phyloP scores from a whole-genome alignment of 2,888 invertebrate genomes.

The Fabriciana adippe region DNA sequence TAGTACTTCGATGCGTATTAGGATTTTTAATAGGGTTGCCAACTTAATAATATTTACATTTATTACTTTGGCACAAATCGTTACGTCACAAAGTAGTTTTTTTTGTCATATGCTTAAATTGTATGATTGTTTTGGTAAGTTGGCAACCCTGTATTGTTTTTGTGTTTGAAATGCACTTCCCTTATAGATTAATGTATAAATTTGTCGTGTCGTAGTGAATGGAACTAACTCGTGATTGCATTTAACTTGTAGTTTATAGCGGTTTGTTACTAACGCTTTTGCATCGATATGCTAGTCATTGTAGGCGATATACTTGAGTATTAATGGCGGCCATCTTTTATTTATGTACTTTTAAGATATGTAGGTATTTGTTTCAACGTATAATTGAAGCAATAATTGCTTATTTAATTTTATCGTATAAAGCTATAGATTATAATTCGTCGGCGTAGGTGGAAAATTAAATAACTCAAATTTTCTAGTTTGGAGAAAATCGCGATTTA shows the following conservation, averaged over 20 bases:
- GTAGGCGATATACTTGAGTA: constrained; percentile 11
- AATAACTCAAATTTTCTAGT: too few species aligned
- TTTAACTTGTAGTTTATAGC: constrained; percentile 50
- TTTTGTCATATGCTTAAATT: neutral
- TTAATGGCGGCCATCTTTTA: constrained; percentile 10
- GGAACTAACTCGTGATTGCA: constrained; percentile 42
- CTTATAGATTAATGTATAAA: constrained; percentile 10
- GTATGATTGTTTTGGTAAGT: neutral
- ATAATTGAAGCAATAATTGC: neutral
- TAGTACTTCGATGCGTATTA: constrained; percentile 24
- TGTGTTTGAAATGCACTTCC: constrained; percentile 5
- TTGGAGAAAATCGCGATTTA: too few species aligned
- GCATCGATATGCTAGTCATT: constrained; percentile 57
- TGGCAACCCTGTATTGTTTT: constrained; percentile 3
- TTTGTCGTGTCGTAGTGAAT: constrained; percentile 16
- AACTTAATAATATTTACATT: neutral
- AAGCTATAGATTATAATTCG: too few species aligned
- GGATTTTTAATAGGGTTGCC: constrained; percentile 1
- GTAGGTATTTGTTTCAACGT: neutral
- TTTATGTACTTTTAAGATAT: neutral
- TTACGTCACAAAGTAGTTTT: neutral
- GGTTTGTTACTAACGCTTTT: constrained; percentile 53
- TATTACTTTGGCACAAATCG: neutral
- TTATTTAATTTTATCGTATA: neutral
- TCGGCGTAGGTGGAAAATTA: too few species aligned